Conservation (phyloP, 2,113 vertebrate species). For the Sinocyclocheilus maitianheensis region DNA sequence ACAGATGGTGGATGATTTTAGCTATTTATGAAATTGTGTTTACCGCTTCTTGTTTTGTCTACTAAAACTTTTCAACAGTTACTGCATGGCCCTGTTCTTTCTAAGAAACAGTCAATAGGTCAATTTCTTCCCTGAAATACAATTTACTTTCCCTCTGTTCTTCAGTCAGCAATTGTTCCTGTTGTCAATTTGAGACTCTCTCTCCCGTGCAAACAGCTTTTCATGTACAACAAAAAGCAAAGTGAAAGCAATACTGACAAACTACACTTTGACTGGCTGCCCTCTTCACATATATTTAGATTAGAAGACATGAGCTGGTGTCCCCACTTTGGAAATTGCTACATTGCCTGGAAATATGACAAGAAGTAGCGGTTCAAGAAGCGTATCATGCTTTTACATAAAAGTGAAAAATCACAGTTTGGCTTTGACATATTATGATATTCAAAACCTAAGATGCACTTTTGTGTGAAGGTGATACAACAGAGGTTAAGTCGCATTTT, state of each 20-base stretch:
- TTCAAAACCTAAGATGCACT: background rate
- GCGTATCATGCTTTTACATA: background rate
- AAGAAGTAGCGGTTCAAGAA: background rate
- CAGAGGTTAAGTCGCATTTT: background rate
- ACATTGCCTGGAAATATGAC: slow-evolving; percentile 3
- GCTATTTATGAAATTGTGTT: slow-evolving; percentile 16
- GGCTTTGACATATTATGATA: background rate
- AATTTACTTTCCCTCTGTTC: slow-evolving; percentile 32
- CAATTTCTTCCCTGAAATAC: slow-evolving; percentile 31
- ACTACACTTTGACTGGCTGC: background rate
- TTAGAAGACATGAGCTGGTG: slow-evolving; percentile 10
- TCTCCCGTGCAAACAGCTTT: slow-evolving; percentile 8
- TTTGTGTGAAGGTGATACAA: background rate
- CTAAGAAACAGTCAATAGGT: slow-evolving; percentile 21
- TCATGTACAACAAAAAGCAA: background rate
- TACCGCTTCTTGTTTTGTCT: slow-evolving; percentile 6
- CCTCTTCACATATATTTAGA: slow-evolving; percentile 24
- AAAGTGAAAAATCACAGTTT: slow-evolving; percentile 6
- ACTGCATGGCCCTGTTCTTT: background rate
- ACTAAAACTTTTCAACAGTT: slow-evolving; percentile 10
- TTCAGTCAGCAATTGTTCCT: slow-evolving; percentile 35
- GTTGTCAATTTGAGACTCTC: slow-evolving; percentile 12
- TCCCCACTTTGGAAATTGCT: slow-evolving; percentile 19
- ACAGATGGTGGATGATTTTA: slow-evolving; percentile 1
- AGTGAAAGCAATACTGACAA: slow-evolving; percentile 15